phyloP scores from a whole-genome alignment of 2,113 vertebrate genomes.

The Ceuthmochares aereus region DNA sequence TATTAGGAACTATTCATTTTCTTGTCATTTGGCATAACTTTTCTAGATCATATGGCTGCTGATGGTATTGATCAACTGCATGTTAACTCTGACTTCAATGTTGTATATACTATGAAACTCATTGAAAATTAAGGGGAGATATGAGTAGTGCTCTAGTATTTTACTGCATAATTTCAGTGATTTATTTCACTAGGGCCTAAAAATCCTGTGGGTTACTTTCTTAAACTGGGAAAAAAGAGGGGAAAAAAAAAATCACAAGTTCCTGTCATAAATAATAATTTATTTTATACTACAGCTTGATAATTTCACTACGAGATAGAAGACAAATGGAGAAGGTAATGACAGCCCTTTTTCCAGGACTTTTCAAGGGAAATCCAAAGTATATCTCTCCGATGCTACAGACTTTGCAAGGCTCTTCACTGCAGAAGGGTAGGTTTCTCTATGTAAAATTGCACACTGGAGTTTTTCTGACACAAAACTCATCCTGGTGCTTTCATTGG shows the following conservation, averaged over 20 bases:
- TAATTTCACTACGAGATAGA: neutral
- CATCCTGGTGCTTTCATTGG: neutral
- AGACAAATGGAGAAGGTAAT: neutral
- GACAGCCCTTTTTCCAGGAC: neutral
- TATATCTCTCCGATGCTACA: neutral
- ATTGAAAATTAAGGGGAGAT: neutral
- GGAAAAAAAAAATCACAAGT: neutral
- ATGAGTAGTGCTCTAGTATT: neutral
- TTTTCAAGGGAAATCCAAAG: neutral
- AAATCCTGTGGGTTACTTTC: neutral
- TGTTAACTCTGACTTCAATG: neutral
- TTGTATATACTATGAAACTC: neutral
- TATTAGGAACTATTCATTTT: neutral
- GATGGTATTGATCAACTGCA: neutral
- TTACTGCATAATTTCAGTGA: neutral
- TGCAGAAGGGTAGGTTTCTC: neutral
- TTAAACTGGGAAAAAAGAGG: neutral
- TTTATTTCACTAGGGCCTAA: neutral
- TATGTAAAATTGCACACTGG: neutral
- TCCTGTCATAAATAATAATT: neutral
- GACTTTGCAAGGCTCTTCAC: neutral
- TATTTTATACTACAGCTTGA: neutral
- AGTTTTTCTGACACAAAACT: neutral
- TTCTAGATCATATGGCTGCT: neutral
- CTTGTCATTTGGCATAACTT: accelerated